Base-by-base conservation (phyloP, 2,113 vertebrate species). In the Lophura nycthemera region DNA sequence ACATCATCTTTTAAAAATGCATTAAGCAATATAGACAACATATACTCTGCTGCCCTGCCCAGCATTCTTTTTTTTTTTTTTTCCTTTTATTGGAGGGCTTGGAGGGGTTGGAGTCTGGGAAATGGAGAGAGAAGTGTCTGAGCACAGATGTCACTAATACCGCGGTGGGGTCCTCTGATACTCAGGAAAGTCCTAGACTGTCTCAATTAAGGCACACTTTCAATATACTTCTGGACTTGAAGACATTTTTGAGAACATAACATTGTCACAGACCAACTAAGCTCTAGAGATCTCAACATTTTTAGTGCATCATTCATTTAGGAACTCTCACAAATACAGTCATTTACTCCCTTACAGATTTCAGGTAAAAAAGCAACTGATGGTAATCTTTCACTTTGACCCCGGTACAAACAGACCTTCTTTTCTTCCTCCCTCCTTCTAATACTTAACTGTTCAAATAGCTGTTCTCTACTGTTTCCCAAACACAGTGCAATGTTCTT, bases 1-100 rank as follows among this genome's bases (percentile, higher is more conserved):
- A 93, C 89, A 77, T 92, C 93, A 92, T 91, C 81, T 94, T 89
- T 92, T 89, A 61, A 52, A 95, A 93, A 87, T 61, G 79, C 95
- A 97, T 96, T 97, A 97, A 96, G 95, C 95, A 87, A 83, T 91
- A 94, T 77, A 96, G 94, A 88, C 88, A 96, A 94, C 94, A 96
- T 92, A 96, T 81, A 95, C 66, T 93, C 30, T n/a, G 30, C 94
- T 93, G 85, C 54, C 19, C 52, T 91, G 69, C 81, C 86, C 86
- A 54, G 5, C 52, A 30, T 74, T 80, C 81, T 36, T 84, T 93
- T 36, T 84, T 93, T 89, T 78, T 50, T 16, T 47, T 50, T 50
- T 10, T 18, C 12, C 56, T 60, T 56, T 95, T 92, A 54, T 70
- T 85, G 42, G 57, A 90, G 2, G 7, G 5, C 6, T 9, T 13